phyloP scores from a whole-genome alignment of 2,797 vertebrate species.

The Moxostoma hubbsi region DNA sequence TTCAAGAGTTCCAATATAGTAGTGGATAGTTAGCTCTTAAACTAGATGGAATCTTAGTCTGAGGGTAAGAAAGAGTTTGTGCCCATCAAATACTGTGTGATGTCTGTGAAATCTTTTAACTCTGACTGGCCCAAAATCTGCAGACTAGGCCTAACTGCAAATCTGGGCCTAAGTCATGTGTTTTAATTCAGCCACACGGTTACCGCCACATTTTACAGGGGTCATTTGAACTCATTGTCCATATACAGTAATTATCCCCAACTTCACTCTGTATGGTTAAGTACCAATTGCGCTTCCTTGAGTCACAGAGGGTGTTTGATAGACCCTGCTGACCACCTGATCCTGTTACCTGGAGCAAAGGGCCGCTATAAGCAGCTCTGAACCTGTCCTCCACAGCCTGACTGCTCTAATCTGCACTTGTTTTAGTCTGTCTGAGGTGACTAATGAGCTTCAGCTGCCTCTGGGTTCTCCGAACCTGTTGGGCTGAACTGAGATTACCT shows the following conservation, averaged over 20 bases:
- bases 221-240: background rate
- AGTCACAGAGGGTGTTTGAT: background rate
- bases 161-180: too few relatives aligned
- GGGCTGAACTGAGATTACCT: slow-evolving; percentile 20
- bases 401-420: background rate
- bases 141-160: too few relatives aligned
- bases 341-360: background rate
- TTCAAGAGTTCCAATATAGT: too few relatives aligned
- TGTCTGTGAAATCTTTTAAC: too few relatives aligned
- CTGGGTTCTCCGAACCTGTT: background rate
- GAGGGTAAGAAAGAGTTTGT: too few relatives aligned
- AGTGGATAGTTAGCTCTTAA: too few relatives aligned
- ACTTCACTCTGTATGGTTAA: background rate
- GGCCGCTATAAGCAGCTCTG: slow-evolving; percentile 12
- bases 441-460: slow-evolving; percentile 11
- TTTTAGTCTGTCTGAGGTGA: background rate
- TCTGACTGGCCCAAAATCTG: too few relatives aligned
- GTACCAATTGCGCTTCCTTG: slow-evolving; percentile 11
- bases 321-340: slow-evolving; percentile 20
- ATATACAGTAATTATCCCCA: background rate
- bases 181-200: too few relatives aligned
- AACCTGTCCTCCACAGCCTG: slow-evolving; percentile 5
- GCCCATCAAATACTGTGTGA: too few relatives aligned
- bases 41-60: too few relatives aligned
- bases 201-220: background rate